Conservation (phyloP, 1,140 invertebrate species). For the Macrotrachela quadricornifera region DNA sequence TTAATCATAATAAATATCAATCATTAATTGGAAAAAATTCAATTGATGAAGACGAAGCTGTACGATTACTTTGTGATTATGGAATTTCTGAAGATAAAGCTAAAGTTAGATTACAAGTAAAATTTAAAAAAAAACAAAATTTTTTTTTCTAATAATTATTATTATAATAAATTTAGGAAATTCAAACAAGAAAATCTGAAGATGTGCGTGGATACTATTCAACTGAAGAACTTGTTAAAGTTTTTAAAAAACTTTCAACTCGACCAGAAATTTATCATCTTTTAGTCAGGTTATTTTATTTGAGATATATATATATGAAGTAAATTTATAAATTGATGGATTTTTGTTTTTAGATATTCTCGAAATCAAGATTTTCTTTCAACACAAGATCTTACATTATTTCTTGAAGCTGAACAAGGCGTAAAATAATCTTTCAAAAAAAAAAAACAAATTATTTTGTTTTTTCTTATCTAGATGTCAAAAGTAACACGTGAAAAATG, state of each 20-base stretch:
- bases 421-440: slow-evolving; percentile 19
- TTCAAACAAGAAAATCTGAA: slow-evolving; percentile 31
- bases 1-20: not conserved
- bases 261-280: slow-evolving; percentile 44
- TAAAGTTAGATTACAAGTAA: slow-evolving; percentile 11
- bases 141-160: not conserved
- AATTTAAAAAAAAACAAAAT: not conserved
- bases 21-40: not conserved
- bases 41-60: not conserved
- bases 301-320: not conserved
- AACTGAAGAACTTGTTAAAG: slow-evolving; percentile 37
- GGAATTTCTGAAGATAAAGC: slow-evolving; percentile 11
- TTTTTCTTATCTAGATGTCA: slow-evolving; percentile 32
- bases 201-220: slow-evolving; percentile 33
- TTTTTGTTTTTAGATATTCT: slow-evolving; percentile 33
- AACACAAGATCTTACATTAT: slow-evolving; percentile 36
- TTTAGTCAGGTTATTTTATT: slow-evolving; percentile 34
- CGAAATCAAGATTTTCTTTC: slow-evolving; percentile 41
- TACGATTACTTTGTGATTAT: slow-evolving; percentile 4
- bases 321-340: not conserved
- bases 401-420: slow-evolving; percentile 44
- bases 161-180: slow-evolving; percentile 26
- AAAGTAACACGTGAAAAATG: slow-evolving; percentile 35
- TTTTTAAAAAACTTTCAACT: slow-evolving; percentile 43
- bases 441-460: not conserved